phyloP scores from a whole-genome alignment of 2,888 invertebrate species.

The Andricus curvator region DNA sequence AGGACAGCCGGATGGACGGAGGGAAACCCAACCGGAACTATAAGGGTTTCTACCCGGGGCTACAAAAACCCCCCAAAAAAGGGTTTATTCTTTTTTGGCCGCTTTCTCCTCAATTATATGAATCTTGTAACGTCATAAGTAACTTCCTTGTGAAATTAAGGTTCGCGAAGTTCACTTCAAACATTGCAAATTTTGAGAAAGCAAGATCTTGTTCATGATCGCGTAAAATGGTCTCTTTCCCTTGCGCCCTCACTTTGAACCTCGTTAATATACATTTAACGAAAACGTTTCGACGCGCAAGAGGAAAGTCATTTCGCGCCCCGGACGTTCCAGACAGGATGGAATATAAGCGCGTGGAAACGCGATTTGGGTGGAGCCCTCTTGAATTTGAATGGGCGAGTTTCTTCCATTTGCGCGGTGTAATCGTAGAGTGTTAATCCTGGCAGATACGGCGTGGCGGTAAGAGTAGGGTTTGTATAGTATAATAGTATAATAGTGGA shows the following conservation, averaged over 20 bases:
- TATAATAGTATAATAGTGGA: slow-evolving; percentile 27
- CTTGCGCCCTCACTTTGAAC: slow-evolving; percentile 47
- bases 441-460: slow-evolving; percentile 50
- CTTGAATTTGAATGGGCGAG: slow-evolving; percentile 67
- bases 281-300: slow-evolving; percentile 52
- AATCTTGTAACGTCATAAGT: too few relatives aligned
- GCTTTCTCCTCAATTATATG: too few relatives aligned
- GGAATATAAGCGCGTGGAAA: slow-evolving; percentile 58
- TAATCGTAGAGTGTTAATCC: slow-evolving; percentile 67
- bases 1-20: too few relatives aligned
- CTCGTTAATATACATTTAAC: slow-evolving; percentile 57
- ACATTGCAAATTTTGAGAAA: background rate
- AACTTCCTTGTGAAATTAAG: too few relatives aligned
- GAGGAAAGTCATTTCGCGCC: slow-evolving; percentile 55
- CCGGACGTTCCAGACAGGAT: slow-evolving; percentile 52
- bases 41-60: too few relatives aligned
- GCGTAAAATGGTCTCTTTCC: slow-evolving; percentile 43
- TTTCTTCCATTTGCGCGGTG: slow-evolving; percentile 66
- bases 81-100: too few relatives aligned
- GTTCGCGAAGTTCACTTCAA: too few relatives aligned
- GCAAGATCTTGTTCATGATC: slow-evolving; percentile 14
- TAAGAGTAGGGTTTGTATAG: slow-evolving; percentile 34
- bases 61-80: too few relatives aligned
- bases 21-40: too few relatives aligned
- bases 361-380: slow-evolving; percentile 60